phyloP scores from a whole-genome alignment of 2,888 invertebrate species.

The Zygogramma bicolorata region DNA sequence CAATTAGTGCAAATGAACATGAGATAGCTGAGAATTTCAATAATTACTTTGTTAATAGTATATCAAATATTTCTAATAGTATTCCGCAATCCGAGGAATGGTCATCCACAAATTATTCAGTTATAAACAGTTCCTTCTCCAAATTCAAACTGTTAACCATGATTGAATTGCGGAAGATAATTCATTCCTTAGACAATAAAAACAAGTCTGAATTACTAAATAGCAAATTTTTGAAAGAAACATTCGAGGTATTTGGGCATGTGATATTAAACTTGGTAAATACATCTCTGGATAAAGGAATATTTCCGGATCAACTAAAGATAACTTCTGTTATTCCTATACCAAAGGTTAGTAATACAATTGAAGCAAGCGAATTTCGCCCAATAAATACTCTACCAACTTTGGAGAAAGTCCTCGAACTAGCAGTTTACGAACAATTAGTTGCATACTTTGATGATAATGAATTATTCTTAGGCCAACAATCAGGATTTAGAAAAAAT shows the following conservation, averaged over 20 bases:
- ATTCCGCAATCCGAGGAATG: not conserved
- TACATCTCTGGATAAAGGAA: conserved; percentile 10
- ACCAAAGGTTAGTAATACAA: no score
- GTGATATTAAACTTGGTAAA: no score
- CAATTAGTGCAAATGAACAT: not conserved
- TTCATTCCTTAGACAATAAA: not conserved
- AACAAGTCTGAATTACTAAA: not conserved
- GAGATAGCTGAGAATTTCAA: not conserved
- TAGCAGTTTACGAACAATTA: no score
- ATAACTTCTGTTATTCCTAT: conserved; percentile 1
- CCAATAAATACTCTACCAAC: conserved; percentile 2
- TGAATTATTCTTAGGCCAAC: no score
- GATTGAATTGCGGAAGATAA: no score
- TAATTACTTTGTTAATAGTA: not conserved
- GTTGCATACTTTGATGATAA: no score
- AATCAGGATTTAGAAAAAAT: no score
- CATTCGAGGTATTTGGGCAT: not conserved
- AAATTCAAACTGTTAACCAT: no score
- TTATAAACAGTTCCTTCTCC: no score
- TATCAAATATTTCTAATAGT: no score
- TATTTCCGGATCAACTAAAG: conserved; percentile 4
- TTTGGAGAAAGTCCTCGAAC: no score
- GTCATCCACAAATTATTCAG: not conserved
- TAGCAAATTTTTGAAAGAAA: not conserved
- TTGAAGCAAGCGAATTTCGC: not conserved